Percentiles rank a stretch among this genome's conserved stretches.
Evolutionary conservation across 2,888 invertebrate genomes (phyloP).

Genomic region (Gordius sp.): DNA sequence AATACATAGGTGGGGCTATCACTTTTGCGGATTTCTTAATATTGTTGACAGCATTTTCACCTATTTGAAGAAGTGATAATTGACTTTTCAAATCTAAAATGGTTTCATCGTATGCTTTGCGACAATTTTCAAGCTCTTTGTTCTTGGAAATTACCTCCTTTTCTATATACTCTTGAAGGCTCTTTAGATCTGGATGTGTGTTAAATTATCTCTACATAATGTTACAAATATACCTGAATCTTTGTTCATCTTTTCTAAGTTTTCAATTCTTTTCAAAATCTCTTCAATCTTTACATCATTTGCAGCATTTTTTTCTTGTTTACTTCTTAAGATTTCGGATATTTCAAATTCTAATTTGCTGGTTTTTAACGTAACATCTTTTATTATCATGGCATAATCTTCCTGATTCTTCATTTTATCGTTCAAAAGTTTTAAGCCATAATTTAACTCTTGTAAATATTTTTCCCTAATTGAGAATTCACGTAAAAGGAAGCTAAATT

Average conservation of each 20-base stretch:
- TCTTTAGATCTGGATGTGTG: not conserved
- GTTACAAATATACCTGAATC: conserved; percentile 8
- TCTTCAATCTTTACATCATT: not conserved
- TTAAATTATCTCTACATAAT: not conserved
- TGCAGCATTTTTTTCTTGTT: not conserved
- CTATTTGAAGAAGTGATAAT: not conserved
- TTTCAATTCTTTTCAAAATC: not conserved
- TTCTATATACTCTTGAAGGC: not conserved
- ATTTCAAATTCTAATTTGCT: not conserved
- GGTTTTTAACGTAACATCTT: not conserved
- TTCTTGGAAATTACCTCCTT: not conserved
- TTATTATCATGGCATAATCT: not conserved
- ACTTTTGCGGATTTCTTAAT: not conserved
- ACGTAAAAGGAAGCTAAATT: too few species aligned
- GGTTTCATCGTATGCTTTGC: not conserved
- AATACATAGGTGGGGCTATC: too few species aligned
- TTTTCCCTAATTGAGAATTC: too few species aligned
- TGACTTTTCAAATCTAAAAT: not conserved
- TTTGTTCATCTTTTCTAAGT: not conserved
- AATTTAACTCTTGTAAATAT: not conserved
- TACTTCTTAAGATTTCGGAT: not conserved
- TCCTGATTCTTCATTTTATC: not conserved
- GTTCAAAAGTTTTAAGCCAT: not conserved
- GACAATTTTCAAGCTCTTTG: not conserved
- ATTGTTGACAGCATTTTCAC: too few species aligned